Evolutionary conservation across 2,797 vertebrate genomes (phyloP).

Genomic region (Trachops cirrhosus): DNA sequence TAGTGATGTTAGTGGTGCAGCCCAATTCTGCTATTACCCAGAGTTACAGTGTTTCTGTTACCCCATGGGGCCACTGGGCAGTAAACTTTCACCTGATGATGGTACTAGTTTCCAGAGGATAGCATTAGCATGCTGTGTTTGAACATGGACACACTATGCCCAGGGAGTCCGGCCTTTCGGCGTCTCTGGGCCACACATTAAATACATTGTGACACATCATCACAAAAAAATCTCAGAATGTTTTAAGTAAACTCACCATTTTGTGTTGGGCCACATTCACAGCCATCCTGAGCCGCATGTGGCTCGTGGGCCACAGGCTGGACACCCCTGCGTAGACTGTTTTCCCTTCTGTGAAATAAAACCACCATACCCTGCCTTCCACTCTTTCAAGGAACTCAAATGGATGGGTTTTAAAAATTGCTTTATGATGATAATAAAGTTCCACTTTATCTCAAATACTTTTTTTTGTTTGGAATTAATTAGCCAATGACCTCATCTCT

Average conservation of each 20-base stretch:
- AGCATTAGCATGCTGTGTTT: background rate
- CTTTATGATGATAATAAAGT: background rate
- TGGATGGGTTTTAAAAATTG: background rate
- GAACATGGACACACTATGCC: rapidly evolving
- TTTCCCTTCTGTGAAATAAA: background rate
- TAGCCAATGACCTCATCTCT: background rate
- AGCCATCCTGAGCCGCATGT: no score
- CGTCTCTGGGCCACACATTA: no score
- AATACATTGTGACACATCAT: no score
- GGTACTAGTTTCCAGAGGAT: background rate
- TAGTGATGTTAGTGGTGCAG: background rate
- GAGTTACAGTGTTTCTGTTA: background rate
- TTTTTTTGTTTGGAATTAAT: background rate
- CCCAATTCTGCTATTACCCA: background rate
- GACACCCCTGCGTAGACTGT: background rate
- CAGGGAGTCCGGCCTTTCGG: no score
- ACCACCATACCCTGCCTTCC: background rate
- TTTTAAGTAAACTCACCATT: no score
- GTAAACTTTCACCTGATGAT: background rate
- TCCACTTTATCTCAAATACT: background rate
- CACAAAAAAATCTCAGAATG: no score
- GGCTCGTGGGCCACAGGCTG: no score
- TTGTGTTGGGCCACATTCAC: no score
- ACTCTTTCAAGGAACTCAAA: background rate
- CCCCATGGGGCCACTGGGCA: background rate